A percentile compares a stretch with the other conserved stretches of the same genome.
Evolutionary conservation across 2,113 vertebrate species (phyloP).

Genomic region (Hipposideros armiger): DNA sequence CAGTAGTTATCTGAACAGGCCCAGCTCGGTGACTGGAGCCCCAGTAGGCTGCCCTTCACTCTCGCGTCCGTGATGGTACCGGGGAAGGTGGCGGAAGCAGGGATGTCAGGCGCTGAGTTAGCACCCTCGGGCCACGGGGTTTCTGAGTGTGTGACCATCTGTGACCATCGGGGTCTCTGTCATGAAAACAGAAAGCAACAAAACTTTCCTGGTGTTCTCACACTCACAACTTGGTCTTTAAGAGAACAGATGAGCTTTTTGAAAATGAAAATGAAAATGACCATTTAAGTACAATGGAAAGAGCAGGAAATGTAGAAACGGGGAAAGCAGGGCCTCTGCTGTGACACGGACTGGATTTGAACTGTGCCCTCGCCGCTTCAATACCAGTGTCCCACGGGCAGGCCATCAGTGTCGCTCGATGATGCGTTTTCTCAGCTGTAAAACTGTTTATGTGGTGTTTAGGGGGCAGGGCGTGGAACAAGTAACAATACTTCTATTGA

Average conservation of each 20-base stretch:
- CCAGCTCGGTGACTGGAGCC: no score
- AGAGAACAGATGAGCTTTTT: not conserved
- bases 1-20: not conserved
- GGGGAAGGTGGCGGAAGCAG: not conserved
- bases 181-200: not conserved
- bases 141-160: not conserved
- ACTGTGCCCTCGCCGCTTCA: accelerated
- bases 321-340: not conserved
- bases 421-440: not conserved
- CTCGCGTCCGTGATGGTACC: accelerated
- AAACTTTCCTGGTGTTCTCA: not conserved
- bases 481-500: not conserved
- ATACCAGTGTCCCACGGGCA: not conserved
- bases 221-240: not conserved
- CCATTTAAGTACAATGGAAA: not conserved
- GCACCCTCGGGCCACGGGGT: not conserved
- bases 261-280: not conserved
- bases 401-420: not conserved
- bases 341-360: not conserved
- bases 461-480: accelerated
- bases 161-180: not conserved
- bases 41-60: not conserved
- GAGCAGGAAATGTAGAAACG: accelerated
- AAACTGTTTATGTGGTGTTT: not conserved
- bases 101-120: not conserved